Evolutionary conservation across 1,140 invertebrate species (phyloP).

Genomic region (Apis laboriosa): DNA sequence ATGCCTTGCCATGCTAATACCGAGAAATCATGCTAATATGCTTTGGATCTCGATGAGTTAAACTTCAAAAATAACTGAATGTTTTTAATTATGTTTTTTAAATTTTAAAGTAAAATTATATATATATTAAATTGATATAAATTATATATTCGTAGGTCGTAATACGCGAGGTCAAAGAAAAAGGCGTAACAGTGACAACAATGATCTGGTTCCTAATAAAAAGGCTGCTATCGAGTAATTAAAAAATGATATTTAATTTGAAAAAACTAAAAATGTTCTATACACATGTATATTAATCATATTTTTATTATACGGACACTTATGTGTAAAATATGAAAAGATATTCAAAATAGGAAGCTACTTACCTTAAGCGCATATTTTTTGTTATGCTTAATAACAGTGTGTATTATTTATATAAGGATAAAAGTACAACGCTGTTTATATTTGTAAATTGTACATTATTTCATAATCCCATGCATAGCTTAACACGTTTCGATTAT

Average conservation of each 20-base stretch:
- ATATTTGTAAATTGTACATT: conserved; percentile 51
- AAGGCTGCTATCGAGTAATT: conserved; percentile 44
- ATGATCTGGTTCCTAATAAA: conserved; percentile 41
- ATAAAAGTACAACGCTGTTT: conserved; percentile 59
- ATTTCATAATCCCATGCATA: neutral
- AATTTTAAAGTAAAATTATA: neutral
- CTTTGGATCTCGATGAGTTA: conserved; percentile 79
- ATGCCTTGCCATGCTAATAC: conserved; percentile 82
- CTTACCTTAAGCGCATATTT: neutral
- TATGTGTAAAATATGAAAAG: conserved; percentile 38
- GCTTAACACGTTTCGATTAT: neutral
- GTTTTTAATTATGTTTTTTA: neutral
- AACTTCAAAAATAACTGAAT: conserved; percentile 69
- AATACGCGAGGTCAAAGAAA: conserved; percentile 45
- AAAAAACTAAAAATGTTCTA: conserved; percentile 15
- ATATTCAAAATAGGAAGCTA: conserved; percentile 13
- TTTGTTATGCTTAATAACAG: conserved; percentile 20
- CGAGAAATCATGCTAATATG: conserved; percentile 70
- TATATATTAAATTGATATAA: neutral
- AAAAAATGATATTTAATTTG: conserved; percentile 4
- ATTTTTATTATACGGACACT: conserved; percentile 37
- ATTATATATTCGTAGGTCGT: conserved; percentile 52
- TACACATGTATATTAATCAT: conserved; percentile 37
- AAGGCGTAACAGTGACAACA: conserved; percentile 42
- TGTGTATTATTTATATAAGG: conserved; percentile 42